Base-by-base conservation (phyloP, 2,888 invertebrate species). In the Drosophila affinis region DNA sequence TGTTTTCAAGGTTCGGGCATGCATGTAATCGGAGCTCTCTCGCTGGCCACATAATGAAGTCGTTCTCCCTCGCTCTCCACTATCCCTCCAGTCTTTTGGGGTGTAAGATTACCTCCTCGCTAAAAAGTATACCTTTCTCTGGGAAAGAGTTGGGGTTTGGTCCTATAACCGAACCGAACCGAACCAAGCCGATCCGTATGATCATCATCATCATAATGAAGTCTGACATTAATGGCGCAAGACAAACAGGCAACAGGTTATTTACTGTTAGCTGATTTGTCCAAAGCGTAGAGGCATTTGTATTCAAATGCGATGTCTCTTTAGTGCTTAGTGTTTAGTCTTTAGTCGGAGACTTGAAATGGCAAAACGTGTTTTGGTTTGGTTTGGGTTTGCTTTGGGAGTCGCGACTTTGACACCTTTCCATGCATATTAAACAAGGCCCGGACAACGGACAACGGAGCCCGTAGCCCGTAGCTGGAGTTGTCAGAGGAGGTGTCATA, bases 231-330 rank as follows among this genome's bases (percentile, higher is more conserved):
- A 76, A 76, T 76, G 76, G 76, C 76, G 76, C 76, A 39, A 39
- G 39, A n/a, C n/a, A 76, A 76, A 72, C 76, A 3, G 21, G 72
- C 76, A 76, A 76, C 76, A 76, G 76, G 72, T 76, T 76, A 76
- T 75, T 72, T 76, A 72, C 76, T 68, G 76, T 76, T 72, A 75
- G 67, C 75, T 67, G 72, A 75, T 76, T 76, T 75, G 59, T 61
- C 72, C 56, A 29, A 59, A 54, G 64, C 49, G 57, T 67, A 44
- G 53, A 58, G 24, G 44, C 44, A 32, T 49, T 64, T 64, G 34
- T 67, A 73, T 73, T 75, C 54, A 72, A 74, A 63, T 72, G 39
- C 46, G 70, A 39, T n/a, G 39, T 39, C 53, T 34, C 39, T 45
- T 64, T 46, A 49, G 69, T 49, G 53, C 39, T 64, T 46, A 49